A percentile compares a stretch with the other conserved stretches of the same genome.
Conservation (phyloP, 2,888 invertebrate species). For the Axea sp. region DNA sequence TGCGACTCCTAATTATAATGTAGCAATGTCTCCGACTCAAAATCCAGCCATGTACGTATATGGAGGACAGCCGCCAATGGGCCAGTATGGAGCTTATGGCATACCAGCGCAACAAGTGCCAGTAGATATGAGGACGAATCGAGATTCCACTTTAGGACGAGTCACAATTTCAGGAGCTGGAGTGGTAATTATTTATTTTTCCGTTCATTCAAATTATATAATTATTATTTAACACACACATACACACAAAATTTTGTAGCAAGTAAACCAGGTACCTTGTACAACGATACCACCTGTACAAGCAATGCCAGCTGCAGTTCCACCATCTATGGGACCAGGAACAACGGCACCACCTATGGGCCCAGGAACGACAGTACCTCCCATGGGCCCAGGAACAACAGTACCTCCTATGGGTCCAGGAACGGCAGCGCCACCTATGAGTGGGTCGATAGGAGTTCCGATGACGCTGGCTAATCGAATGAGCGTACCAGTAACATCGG, state of each 20-base stretch:
- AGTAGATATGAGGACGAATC: constrained; percentile 66
- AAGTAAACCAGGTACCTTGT: constrained; percentile 69
- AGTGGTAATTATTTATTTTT: constrained; percentile 70
- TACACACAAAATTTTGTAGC: too few relatives aligned
- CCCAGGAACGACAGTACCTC: constrained; percentile 60
- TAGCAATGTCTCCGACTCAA: constrained; percentile 72
- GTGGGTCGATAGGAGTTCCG: constrained; percentile 6
- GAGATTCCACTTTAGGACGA: constrained; percentile 69
- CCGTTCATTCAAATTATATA: too few relatives aligned
- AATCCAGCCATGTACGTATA: constrained; percentile 73
- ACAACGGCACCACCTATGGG: constrained; percentile 49
- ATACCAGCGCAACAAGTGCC: constrained; percentile 63
- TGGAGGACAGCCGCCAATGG: constrained; percentile 69
- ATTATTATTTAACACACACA: too few relatives aligned
- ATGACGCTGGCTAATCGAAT: constrained; percentile 26
- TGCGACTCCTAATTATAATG: constrained; percentile 71
- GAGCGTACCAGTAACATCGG: constrained; percentile 4
- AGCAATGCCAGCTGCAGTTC: constrained; percentile 4
- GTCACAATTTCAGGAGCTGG: constrained; percentile 72
- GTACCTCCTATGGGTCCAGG: constrained; percentile 14
- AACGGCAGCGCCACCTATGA: constrained; percentile 21
- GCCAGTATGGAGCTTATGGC: constrained; percentile 59
- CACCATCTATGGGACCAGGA: constrained; percentile 62
- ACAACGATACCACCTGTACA: constrained; percentile 63
- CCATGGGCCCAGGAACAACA: constrained; percentile 64